Conservation (phyloP, 2,797 vertebrate species). For the Sarcophilus harrisii region DNA sequence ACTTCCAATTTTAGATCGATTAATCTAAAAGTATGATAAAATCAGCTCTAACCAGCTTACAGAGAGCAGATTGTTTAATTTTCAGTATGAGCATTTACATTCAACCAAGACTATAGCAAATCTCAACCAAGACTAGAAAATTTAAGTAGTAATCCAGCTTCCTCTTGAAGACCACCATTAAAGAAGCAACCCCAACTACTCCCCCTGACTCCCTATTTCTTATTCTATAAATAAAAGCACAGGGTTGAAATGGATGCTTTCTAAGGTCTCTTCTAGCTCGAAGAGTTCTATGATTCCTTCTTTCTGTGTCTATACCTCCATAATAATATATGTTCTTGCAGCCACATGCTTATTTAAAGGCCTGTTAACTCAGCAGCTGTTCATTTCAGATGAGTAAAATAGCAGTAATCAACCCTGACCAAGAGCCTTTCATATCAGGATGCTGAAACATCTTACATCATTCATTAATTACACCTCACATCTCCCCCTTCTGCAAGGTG, state of each 20-base stretch:
- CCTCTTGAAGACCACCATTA: conserved; percentile 5
- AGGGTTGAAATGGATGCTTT: not conserved
- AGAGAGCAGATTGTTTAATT: not conserved
- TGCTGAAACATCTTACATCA: conserved; percentile 29
- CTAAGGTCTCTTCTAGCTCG: not conserved
- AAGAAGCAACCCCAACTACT: not conserved
- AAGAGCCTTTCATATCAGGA: conserved; percentile 10
- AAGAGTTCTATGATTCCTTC: not conserved
- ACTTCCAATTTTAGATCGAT: not conserved
- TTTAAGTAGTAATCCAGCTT: conserved; percentile 32
- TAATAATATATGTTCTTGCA: not conserved
- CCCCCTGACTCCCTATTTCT: not conserved
- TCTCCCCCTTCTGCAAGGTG: conserved; percentile 11
- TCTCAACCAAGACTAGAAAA: not conserved
- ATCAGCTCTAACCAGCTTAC: not conserved
- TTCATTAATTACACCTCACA: conserved; percentile 47
- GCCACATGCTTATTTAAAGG: conserved; percentile 24
- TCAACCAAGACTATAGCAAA: too few species aligned
- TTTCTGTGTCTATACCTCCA: not conserved
- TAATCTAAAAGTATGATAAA: not conserved
- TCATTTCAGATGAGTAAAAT: conserved; percentile 21
- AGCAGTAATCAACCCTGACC: conserved; percentile 12
- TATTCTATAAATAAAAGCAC: not conserved
- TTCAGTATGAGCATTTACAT: not conserved
- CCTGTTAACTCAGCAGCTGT: conserved; percentile 11